Evolutionary conservation across 2,113 vertebrate genomes (phyloP).

Genomic region (Ctenodactylus gundi): DNA sequence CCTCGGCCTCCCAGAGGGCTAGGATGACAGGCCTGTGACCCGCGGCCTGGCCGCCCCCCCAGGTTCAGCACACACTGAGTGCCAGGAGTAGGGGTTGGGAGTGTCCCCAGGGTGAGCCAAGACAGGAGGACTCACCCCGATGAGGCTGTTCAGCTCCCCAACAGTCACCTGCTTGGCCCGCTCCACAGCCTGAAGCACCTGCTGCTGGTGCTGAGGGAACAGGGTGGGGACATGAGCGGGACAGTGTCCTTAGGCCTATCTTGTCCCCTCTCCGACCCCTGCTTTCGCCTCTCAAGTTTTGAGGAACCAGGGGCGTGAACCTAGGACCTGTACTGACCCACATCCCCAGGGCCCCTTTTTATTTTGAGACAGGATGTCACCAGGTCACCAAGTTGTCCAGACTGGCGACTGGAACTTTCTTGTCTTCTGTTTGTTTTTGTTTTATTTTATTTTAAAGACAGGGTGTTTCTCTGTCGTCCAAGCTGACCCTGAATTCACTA

Average conservation of each 20-base stretch:
- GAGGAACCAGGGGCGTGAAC: too few species aligned
- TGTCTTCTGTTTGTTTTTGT: too few species aligned
- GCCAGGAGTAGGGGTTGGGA: neutral
- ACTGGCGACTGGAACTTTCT: too few species aligned
- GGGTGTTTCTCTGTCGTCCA: neutral
- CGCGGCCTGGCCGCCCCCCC: neutral
- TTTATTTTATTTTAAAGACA: neutral
- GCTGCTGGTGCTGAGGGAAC: conserved; percentile 92
- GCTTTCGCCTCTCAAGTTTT: neutral
- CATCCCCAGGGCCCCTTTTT: too few species aligned
- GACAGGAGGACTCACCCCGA: conserved; percentile 90
- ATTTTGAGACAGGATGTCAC: too few species aligned
- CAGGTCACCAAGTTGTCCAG: too few species aligned
- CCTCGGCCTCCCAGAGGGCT: too few species aligned
- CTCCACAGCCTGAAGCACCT: conserved; percentile 95
- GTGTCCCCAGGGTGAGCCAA: too few species aligned
- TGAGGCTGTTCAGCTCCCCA: conserved; percentile 93
- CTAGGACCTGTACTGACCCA: too few species aligned
- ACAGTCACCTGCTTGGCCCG: conserved; percentile 95
- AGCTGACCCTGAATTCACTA: neutral
- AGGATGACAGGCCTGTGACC: neutral
- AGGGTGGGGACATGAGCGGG: neutral
- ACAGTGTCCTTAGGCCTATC: neutral
- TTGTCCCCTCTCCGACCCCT: neutral
- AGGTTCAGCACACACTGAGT: fast-evolving